Conservation (phyloP, 2,888 invertebrate species). For the Tetramorium bicarinatum region DNA sequence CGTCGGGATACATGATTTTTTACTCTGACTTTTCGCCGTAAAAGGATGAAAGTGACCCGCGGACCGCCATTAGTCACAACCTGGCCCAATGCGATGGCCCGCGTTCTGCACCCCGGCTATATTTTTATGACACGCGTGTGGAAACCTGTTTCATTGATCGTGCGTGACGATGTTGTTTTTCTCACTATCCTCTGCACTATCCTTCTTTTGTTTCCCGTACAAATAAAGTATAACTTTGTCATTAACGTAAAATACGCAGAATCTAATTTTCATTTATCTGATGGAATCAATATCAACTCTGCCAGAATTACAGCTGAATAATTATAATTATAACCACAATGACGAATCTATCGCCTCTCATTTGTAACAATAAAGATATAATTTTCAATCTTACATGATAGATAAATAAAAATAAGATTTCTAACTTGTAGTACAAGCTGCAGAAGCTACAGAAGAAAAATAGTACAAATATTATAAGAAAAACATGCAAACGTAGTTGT, state of each 20-base stretch:
- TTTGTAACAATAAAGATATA: neutral
- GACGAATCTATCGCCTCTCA: neutral
- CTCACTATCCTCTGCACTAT: neutral
- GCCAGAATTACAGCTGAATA: neutral
- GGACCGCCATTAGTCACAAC: slow-evolving; percentile 76
- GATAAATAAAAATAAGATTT: neutral
- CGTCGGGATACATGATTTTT: slow-evolving; percentile 77
- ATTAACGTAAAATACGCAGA: neutral
- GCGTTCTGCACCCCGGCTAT: slow-evolving; percentile 64
- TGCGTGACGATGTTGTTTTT: slow-evolving; percentile 61
- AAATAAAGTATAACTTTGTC: neutral
- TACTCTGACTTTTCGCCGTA: slow-evolving; percentile 75
- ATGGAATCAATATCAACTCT: neutral
- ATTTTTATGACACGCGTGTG: slow-evolving; percentile 80
- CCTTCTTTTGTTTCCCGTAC: slow-evolving; percentile 38
- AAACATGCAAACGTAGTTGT: neutral
- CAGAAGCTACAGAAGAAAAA: too few relatives aligned
- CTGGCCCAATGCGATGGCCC: slow-evolving; percentile 53
- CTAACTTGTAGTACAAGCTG: neutral
- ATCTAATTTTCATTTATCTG: neutral
- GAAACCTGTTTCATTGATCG: slow-evolving; percentile 79
- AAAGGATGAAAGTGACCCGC: slow-evolving; percentile 73
- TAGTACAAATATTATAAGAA: neutral
- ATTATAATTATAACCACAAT: neutral
- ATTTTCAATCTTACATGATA: slow-evolving; percentile 4